Conservation (phyloP, 2,113 vertebrate genomes). For the Ramphastos sulfuratus region DNA sequence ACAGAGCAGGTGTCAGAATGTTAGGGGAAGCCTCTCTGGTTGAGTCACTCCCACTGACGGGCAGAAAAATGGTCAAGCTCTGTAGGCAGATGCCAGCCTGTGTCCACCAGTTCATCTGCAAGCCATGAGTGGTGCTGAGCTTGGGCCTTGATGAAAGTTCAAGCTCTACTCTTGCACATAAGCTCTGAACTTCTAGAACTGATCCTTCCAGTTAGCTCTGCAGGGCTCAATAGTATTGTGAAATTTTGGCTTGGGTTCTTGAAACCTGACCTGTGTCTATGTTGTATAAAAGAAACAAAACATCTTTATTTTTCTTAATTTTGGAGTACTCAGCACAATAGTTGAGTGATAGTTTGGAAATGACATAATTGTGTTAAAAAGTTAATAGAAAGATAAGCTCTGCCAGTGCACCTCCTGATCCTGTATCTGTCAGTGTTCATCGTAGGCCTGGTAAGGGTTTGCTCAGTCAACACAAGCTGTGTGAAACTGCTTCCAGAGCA, state of each 20-base stretch:
- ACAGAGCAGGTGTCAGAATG: background rate
- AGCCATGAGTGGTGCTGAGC: background rate
- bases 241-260: background rate
- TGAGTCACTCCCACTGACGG: accelerated
- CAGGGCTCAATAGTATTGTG: background rate
- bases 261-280: background rate
- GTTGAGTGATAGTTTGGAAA: background rate
- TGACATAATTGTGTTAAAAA: background rate
- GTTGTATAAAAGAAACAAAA: background rate
- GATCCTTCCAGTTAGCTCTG: background rate
- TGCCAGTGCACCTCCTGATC: background rate
- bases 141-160: background rate
- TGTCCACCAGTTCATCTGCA: background rate
- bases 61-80: background rate
- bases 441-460: background rate
- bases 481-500: background rate
- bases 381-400: background rate
- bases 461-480: background rate
- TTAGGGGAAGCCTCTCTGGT: background rate
- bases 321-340: background rate
- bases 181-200: background rate
- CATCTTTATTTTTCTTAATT: background rate
- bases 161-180: background rate
- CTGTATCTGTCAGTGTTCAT: background rate
- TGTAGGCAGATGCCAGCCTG: background rate